phyloP scores from a whole-genome alignment of 1,140 invertebrate species.

The Holcopasites calliopsidis region DNA sequence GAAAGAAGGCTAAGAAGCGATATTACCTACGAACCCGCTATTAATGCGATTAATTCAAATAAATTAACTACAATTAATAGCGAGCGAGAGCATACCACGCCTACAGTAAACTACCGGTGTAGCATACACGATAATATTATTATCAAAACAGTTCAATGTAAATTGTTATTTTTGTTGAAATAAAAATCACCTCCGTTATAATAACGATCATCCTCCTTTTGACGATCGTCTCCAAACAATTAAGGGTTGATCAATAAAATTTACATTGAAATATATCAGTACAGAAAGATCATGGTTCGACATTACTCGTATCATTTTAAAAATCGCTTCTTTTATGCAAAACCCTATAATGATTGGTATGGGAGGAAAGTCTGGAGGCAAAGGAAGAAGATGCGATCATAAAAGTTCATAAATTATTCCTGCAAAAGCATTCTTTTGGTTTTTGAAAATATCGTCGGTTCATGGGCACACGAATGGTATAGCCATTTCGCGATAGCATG shows the following conservation, averaged over 20 bases:
- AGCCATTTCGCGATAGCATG: no score
- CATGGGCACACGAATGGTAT: no score
- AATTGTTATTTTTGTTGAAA: conserved; percentile 81
- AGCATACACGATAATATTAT: conserved; percentile 79
- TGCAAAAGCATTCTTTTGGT: no score
- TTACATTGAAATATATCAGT: no score
- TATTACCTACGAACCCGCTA: conserved; percentile 69
- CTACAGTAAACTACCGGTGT: conserved; percentile 77
- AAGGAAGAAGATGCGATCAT: no score
- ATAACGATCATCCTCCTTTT: conserved; percentile 45
- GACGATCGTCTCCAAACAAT: neutral
- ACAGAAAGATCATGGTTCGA: no score
- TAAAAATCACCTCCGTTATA: conserved; percentile 80
- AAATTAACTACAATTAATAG: conserved; percentile 72
- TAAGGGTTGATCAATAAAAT: neutral
- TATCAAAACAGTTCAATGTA: conserved; percentile 80
- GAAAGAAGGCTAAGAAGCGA: conserved; percentile 55
- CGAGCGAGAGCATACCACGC: conserved; percentile 76
- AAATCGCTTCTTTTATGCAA: no score
- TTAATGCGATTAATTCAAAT: conserved; percentile 70
- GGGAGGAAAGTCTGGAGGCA: no score
- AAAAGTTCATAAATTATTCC: no score
- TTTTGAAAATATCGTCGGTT: no score
- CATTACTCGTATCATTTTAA: no score
- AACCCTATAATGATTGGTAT: no score